A percentile compares a stretch with the other conserved stretches of the same genome.
Conservation (phyloP, 1,140 invertebrate genomes). For the Helicoverpa armigera region DNA sequence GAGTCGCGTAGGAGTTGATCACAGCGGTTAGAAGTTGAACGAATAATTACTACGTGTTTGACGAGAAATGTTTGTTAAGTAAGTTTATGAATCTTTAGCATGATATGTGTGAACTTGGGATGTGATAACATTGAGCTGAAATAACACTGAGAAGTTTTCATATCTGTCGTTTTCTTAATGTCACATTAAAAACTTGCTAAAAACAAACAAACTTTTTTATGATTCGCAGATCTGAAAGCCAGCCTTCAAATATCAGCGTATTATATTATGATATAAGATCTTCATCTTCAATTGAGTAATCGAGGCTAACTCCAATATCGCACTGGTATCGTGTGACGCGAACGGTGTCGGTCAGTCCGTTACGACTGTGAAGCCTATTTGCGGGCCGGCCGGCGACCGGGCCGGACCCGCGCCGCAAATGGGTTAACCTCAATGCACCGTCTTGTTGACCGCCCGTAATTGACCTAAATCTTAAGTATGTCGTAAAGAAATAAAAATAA, state of each 20-base stretch:
- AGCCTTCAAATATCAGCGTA: too few relatives aligned
- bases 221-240: too few relatives aligned
- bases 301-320: conserved; percentile 32
- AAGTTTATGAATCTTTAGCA: conserved; percentile 16
- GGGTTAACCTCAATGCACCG: conserved; percentile 54
- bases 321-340: conserved; percentile 51
- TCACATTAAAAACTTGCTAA: too few relatives aligned
- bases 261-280: not conserved
- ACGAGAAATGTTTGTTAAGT: conserved; percentile 19
- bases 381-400: conserved; percentile 18
- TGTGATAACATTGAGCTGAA: not conserved
- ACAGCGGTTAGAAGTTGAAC: conserved; percentile 24
- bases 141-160: too few relatives aligned
- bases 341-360: conserved; percentile 64
- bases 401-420: conserved; percentile 51
- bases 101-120: not conserved
- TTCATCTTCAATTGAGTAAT: conserved; percentile 30
- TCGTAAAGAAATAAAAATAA: not conserved
- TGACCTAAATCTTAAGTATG: conserved; percentile 33
- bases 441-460: conserved; percentile 30
- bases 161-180: too few relatives aligned
- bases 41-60: conserved; percentile 35
- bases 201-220: too few relatives aligned
- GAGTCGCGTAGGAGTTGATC: conserved; percentile 34
- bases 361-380: conserved; percentile 57